Evolutionary conservation across 2,113 vertebrate species (phyloP).

Genomic region (Ammodytes dubius): DNA sequence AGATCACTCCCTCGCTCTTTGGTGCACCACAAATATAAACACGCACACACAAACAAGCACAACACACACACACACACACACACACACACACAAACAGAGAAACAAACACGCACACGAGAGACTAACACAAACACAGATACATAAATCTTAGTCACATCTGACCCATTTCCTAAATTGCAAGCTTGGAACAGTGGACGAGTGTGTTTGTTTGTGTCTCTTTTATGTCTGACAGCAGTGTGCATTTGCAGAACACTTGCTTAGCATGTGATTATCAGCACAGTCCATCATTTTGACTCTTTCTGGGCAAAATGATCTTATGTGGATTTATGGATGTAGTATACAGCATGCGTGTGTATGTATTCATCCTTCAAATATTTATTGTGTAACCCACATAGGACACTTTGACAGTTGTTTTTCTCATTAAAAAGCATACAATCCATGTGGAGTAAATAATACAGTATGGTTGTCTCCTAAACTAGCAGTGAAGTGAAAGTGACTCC

Average conservation of each 20-base stretch:
- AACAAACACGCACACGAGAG: slow-evolving; percentile 10
- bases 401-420: neutral
- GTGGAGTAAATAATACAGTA: neutral
- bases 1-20: slow-evolving; percentile 60
- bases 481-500: neutral
- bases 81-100: neutral
- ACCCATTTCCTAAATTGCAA: slow-evolving; percentile 74
- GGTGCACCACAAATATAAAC: slow-evolving; percentile 47
- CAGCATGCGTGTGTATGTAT: slow-evolving; percentile 46
- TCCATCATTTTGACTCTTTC: slow-evolving; percentile 70
- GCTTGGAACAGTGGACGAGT: slow-evolving; percentile 40
- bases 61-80: slow-evolving; percentile 40
- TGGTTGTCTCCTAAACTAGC: slow-evolving; percentile 23
- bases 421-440: slow-evolving; percentile 31
- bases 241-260: slow-evolving; percentile 61
- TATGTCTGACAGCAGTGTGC: slow-evolving; percentile 13
- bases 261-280: slow-evolving; percentile 67
- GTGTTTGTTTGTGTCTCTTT: slow-evolving; percentile 5
- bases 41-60: neutral
- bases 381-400: slow-evolving; percentile 32
- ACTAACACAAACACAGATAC: slow-evolving; percentile 52
- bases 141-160: slow-evolving; percentile 71
- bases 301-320: slow-evolving; percentile 49
- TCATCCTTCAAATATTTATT: slow-evolving; percentile 45
- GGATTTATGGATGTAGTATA: slow-evolving; percentile 62